These are phyloP conservation scores for Gavia stellata DNA, from an alignment of 2,113 vertebrate species.

Conservation along the genomic window DNA sequence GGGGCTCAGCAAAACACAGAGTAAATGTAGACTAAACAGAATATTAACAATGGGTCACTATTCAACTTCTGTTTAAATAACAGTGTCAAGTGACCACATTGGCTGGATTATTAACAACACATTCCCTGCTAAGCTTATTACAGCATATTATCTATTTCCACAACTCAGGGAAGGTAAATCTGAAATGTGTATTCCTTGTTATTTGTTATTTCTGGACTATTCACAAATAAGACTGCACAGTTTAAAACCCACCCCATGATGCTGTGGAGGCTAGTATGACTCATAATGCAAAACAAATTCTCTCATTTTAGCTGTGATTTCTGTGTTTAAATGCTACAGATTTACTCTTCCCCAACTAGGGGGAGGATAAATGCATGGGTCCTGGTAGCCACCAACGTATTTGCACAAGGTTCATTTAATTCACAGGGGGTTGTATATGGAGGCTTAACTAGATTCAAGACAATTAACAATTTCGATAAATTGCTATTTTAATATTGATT, in stretches of 20 bases:
- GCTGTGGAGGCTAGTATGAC: not conserved
- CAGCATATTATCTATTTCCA: not conserved
- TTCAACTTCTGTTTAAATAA: conserved; percentile 18
- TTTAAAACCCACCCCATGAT: not conserved
- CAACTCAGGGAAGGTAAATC: not conserved
- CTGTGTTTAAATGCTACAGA: not conserved
- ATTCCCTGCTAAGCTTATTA: not conserved
- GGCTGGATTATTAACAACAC: not conserved
- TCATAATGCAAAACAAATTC: not conserved
- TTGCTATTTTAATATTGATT: not conserved
- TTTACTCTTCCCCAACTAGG: not conserved
- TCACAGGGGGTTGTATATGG: not conserved
- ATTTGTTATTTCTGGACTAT: not conserved
- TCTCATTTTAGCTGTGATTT: not conserved
- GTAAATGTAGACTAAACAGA: not conserved
- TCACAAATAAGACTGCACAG: not conserved
- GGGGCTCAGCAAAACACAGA: not conserved
- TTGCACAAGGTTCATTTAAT: not conserved
- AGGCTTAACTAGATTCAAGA: not conserved
- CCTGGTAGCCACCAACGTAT: not conserved
- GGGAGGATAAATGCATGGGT: not conserved
- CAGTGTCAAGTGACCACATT: not conserved
- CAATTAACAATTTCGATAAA: not conserved
- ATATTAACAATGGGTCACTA: conserved; percentile 2
- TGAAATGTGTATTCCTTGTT: not conserved